A percentile compares a stretch with the other conserved stretches of the same genome.
These are phyloP conservation scores for Xestia xanthographa DNA, from an alignment of 2,888 invertebrate genomes.

Conservation along the genomic window DNA sequence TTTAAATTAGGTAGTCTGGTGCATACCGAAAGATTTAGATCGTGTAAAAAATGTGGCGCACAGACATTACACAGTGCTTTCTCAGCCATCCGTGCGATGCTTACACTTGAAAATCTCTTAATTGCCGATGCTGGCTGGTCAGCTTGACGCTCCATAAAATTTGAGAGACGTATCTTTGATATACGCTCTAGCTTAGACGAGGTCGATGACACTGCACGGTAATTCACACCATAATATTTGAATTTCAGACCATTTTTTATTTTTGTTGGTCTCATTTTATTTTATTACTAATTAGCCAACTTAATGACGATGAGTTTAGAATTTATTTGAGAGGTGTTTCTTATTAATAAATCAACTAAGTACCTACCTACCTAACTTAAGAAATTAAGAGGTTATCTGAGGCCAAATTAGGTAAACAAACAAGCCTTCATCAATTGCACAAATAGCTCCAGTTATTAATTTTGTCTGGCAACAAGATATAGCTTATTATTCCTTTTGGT, in stretches of 20 bases:
- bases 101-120: conserved; percentile 83
- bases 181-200: conserved; percentile 78
- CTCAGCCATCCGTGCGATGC: conserved; percentile 81
- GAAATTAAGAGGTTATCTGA: not conserved
- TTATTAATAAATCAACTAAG: conserved; percentile 4
- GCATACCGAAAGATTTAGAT: conserved; percentile 67
- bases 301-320: conserved; percentile 35
- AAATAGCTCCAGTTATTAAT: conserved; percentile 3
- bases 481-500: no score
- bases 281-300: conserved; percentile 45
- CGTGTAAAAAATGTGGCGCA: conserved; percentile 72
- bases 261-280: conserved; percentile 33
- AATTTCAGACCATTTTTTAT: conserved; percentile 60
- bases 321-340: conserved; percentile 25
- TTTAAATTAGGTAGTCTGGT: conserved; percentile 65
- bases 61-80: conserved; percentile 62
- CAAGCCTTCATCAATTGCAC: not conserved
- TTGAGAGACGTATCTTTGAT: conserved; percentile 81
- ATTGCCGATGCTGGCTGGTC: conserved; percentile 75
- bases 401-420: not conserved
- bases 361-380: not conserved
- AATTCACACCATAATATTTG: conserved; percentile 65
- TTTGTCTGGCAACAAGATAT: conserved; percentile 10
- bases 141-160: conserved; percentile 88
- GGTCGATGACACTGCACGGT: conserved; percentile 78